A percentile compares a stretch with the other conserved stretches of the same genome.
These are phyloP conservation scores for Heterochromis multidens DNA, from an alignment of 2,113 vertebrate species.

Conservation along the genomic window DNA sequence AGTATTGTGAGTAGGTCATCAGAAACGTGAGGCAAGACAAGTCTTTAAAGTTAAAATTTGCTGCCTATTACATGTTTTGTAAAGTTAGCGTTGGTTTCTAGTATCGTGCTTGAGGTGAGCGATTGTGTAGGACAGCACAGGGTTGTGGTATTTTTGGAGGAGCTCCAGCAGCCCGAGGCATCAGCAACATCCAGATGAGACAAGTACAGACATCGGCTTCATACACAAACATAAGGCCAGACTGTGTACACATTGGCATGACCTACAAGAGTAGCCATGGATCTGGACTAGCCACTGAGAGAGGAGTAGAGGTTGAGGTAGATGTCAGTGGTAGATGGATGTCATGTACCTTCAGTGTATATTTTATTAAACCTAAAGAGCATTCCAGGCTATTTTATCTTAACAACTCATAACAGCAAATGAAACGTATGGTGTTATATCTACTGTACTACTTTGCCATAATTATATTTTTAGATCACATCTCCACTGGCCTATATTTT, in stretches of 20 bases:
- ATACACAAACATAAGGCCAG: conserved; percentile 4
- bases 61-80: conserved; percentile 1
- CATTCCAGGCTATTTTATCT: not conserved
- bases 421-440: not conserved
- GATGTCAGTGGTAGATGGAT: not conserved
- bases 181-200: conserved; percentile 59
- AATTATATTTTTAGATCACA: conserved; percentile 49
- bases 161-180: conserved; percentile 45
- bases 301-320: not conserved
- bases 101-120: not conserved
- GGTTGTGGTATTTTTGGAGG: conserved; percentile 63
- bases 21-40: not conserved
- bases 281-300: not conserved
- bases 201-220: conserved; percentile 37
- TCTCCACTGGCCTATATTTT: conserved; percentile 54
- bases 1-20: not conserved
- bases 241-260: not conserved
- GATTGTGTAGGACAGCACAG: conserved; percentile 14
- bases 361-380: not conserved
- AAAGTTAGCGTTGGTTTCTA: conserved; percentile 14
- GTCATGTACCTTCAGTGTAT: not conserved
- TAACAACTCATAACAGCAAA: not conserved
- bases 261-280: not conserved
- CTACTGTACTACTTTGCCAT: not conserved
- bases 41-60: not conserved